Evolutionary conservation across 1,140 invertebrate genomes (phyloP), one percentile per base, ranked within the genome.

Genomic region (Neoseiulus cucumeris): DNA sequence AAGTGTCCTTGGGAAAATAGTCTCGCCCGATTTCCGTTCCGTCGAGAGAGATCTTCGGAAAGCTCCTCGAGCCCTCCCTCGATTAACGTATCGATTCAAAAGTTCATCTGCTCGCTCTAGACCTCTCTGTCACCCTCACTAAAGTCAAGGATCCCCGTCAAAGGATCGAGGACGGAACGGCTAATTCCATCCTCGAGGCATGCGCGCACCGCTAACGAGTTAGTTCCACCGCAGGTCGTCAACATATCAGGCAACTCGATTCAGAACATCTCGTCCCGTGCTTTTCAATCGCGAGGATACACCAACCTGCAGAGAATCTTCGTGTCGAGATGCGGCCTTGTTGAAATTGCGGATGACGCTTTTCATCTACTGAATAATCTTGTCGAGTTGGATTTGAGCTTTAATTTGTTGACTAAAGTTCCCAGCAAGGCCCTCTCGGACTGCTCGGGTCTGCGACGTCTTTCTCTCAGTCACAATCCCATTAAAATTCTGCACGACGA

Each of bases 201-300:
- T n/a, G n/a, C n/a, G n/a, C n/a, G n/a, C n/a, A n/a, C n/a, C n/a
- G n/a, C 33, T 39, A 39, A 39, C 33, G 33, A 39, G 33, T 39
- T 4, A 9, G 4, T 39, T 39, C 4, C 33, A 39, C 33, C 89
- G 7, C 89, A 93, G 79, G 88, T 93, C 66, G 76, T 93, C 70
- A 87, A 91, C 75, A 80, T 88, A 73, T 89, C 87, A 66, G 84
- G 85, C 59, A 92, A 92, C 75, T 84, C 88, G 74, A 80, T 93
- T 68, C 84, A 86, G 70, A 83, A 85, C 66, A 78, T 93, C 41
- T 82, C 86, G 9, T 80, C 82, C 44, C 85, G 89, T 72, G 85
- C 85, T 65, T 93, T 93, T 75, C 78, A 83, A 44, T 80, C 82
- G 51, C 84, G 85, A 14, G 84, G 84, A 33, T 79, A 92, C 39